Base-by-base conservation (phyloP, 2,113 vertebrate species). In the Gopherus evgoodei region DNA sequence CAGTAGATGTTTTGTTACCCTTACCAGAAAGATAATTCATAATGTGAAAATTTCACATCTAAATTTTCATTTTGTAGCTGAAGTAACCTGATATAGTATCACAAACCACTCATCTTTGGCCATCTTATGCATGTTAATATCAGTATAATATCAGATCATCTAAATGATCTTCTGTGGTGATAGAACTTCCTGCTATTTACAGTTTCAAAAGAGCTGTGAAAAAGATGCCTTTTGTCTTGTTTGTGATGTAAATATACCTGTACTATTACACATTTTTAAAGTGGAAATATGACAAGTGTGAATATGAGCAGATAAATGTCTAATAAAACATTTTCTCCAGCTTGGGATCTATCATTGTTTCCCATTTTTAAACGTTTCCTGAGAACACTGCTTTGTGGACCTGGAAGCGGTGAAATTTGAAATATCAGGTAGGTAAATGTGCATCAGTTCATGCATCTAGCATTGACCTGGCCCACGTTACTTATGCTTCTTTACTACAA, bases 381-480 rank as follows among this genome's bases (percentile, higher is more conserved):
- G 90, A 90, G 78, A 5, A 24, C 65, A 82, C 91, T 96, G 93
- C 90, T 62, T 93, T 94, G 49, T 92, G 96, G 95, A 97, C 49
- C 96, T 96, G 93, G 89, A 96, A 82, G 54, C 88, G 93, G 79
- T 97, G 95, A 97, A 95, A 96, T 97, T 96, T 97, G 96, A 97
- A 98, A 97, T 97, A 35, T 29, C 95, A 96, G 97, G 96, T 97
- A 93, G 96, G 96, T 97, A 97, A 96, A 96, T 78, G 76, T 97
- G 97, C 96, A 97, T 96, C 93, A 97, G 95, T 95, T 91, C 97
- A 95, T 97, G 96, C 84, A 91, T 93, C 87, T 96, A 76, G 97
- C 97, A 96, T 97, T 98, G 97, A 97, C 95, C 89, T 97, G 96
- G 81, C 94, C 97, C 96, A 0, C 90, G 93, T 94, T 96, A 95